Conservation (phyloP, 2,888 invertebrate species). For the Globia sparganii region DNA sequence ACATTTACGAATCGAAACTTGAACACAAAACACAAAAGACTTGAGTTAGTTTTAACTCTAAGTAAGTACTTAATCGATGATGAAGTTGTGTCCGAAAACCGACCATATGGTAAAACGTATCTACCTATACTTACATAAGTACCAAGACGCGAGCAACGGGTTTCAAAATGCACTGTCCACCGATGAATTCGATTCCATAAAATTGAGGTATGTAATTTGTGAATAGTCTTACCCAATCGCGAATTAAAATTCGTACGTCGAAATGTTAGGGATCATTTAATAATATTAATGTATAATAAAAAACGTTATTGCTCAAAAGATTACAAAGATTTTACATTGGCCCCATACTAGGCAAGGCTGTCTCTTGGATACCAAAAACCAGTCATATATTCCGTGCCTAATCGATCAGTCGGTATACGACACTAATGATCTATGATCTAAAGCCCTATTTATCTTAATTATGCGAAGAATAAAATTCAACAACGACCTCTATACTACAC, state of each 20-base stretch:
- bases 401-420: neutral
- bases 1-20: neutral
- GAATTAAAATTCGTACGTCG: neutral
- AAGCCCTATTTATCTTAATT: neutral
- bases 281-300: too few relatives aligned
- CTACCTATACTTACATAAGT: neutral
- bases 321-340: too few relatives aligned
- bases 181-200: neutral
- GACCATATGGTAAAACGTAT: neutral
- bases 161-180: neutral
- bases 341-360: too few relatives aligned
- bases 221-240: neutral
- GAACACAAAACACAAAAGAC: neutral
- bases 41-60: neutral
- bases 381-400: too few relatives aligned
- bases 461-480: neutral
- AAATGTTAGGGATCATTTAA: neutral
- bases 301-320: too few relatives aligned
- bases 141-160: neutral
- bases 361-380: too few relatives aligned
- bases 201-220: neutral
- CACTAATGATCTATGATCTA: too few relatives aligned
- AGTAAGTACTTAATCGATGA: neutral
- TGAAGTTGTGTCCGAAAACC: neutral
- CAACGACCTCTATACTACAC: neutral